A percentile compares a stretch with the other conserved stretches of the same genome.
Evolutionary conservation across 2,797 vertebrate species (phyloP).

Genomic region (Syncerus caffer): DNA sequence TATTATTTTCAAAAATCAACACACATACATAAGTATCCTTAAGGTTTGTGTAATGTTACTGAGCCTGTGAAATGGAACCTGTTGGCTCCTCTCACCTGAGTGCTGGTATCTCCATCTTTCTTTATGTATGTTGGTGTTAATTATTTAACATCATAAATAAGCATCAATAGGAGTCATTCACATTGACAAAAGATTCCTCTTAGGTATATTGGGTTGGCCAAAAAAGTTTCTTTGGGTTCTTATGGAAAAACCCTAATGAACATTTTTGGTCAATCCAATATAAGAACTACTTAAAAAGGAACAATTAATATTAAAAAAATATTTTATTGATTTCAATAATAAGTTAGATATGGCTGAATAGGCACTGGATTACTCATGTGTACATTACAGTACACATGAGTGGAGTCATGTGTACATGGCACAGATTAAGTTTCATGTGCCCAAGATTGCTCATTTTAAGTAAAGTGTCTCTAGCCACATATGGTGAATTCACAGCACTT

Average conservation of each 20-base stretch:
- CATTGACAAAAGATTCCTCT: neutral
- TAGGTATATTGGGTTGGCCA: neutral
- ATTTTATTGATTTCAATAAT: neutral
- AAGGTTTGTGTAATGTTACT: neutral
- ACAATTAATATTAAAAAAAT: neutral
- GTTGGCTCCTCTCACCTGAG: neutral
- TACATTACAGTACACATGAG: neutral
- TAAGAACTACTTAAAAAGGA: constrained; percentile 55
- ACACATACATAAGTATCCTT: neutral
- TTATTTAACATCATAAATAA: neutral
- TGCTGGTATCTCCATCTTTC: neutral
- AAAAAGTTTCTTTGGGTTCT: neutral
- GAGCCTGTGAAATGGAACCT: neutral
- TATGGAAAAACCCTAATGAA: neutral
- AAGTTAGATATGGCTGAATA: neutral
- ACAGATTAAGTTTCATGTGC: neutral
- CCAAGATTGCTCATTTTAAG: neutral
- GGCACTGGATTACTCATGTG: neutral
- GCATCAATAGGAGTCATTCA: neutral
- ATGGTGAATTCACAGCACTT: neutral
- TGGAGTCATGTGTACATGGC: neutral
- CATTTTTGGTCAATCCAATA: neutral
- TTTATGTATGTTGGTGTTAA: neutral
- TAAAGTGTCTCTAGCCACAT: neutral
- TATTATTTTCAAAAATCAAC: neutral